Base-by-base conservation (phyloP, 2,113 vertebrate species). In the Osmerus eperlanus region DNA sequence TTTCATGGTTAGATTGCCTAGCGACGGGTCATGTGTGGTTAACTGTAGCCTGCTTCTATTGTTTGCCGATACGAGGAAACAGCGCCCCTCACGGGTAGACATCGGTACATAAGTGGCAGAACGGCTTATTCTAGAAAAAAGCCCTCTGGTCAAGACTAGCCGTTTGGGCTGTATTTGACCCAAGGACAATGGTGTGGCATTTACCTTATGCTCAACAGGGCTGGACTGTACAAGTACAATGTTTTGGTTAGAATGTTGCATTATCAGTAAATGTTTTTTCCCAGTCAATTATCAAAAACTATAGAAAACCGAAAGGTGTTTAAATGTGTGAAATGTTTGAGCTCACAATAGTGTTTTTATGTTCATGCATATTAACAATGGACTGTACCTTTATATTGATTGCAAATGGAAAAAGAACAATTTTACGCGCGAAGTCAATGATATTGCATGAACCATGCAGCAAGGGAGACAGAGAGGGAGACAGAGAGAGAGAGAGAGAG, bases 51-150 rank as follows among this genome's bases (percentile, higher is more conserved):
- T 8, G 13, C 13, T 51, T 16, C 28, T 18, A n/a, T 68, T 56
- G 64, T 59, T 73, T 47, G 65, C 74, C 87, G 89, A 81, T 85
- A 75, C 85, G 84, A 79, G 86, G 90, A 92, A 93, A 93, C 90
- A 93, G 92, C 89, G 91, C 83, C 92, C 78, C 92, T 88, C 79
- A 83, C 87, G 73, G 92, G 88, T 78, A 77, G 76, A 80, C 71
- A 41, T 36, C 3, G 77, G 77, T 2, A 87, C 62, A 61, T 16
- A 3, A 41, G 14, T n/a, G 16, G 25, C 63, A 32, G 9, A 16
- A 56, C 55, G 55, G 15, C 15, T 56, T 4, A 36, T 36, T 56
- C 15, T 2, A 19, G n/a, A 8, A 11, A 56, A 18, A 18, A 19
- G 15, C 55, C 11, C 15, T 56, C 2, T n/a, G 15, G n/a, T 56